A percentile compares a stretch with the other conserved stretches of the same genome.
phyloP scores from a whole-genome alignment of 92 coral and sea anemone species.

The Phenganax marumi region DNA sequence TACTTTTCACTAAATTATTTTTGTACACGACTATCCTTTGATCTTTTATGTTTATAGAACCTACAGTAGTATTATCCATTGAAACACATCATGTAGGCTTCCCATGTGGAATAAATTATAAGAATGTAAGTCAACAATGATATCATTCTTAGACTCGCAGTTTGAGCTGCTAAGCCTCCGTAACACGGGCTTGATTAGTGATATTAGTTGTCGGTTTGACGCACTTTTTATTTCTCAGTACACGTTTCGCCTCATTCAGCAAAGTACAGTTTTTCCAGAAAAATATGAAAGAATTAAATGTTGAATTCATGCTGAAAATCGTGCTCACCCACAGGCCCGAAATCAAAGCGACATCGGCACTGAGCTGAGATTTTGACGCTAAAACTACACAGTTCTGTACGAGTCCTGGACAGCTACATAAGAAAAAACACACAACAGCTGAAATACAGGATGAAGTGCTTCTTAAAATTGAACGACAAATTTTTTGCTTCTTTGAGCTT shows the following conservation, averaged over 20 bases:
- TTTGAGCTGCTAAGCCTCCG: no score
- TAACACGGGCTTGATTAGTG: no score
- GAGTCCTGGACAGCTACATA: slow-evolving; percentile 3
- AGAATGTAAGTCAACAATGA: no score
- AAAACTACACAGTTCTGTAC: neutral
- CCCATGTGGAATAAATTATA: no score
- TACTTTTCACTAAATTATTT: no score
- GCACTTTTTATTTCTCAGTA: neutral
- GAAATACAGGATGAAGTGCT: slow-evolving; percentile 6
- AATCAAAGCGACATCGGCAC: neutral
- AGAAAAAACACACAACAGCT: slow-evolving; percentile 23
- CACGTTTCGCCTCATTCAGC: neutral
- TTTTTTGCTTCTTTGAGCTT: no score
- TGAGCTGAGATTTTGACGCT: neutral
- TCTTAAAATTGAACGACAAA: neutral
- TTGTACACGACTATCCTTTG: no score
- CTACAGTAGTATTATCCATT: no score
- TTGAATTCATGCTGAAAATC: neutral
- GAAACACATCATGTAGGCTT: no score
- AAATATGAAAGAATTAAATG: neutral
- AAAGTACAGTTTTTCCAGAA: neutral
- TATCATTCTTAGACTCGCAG: no score
- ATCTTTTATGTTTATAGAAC: no score
- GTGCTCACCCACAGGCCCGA: slow-evolving; percentile 1
- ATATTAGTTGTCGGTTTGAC: neutral